Percentiles rank a stretch among this genome's conserved stretches.
phyloP scores from a whole-genome alignment of 2,797 vertebrate species.

The Enteromius unitaeniatus region DNA sequence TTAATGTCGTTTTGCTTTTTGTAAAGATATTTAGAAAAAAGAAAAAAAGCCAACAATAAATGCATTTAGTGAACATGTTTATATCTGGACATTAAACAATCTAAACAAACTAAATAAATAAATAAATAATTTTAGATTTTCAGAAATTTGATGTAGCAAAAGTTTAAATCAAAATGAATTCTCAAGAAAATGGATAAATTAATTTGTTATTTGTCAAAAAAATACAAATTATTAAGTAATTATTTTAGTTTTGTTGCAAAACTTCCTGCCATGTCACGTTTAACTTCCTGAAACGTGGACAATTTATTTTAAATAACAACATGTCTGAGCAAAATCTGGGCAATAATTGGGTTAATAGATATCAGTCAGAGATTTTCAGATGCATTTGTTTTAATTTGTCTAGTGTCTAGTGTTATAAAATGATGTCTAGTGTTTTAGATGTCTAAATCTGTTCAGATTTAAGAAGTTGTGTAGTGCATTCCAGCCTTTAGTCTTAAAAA shows the following conservation, averaged over 20 bases:
- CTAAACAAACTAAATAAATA: too few species aligned
- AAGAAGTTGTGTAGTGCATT: too few species aligned
- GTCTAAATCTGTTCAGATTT: too few species aligned
- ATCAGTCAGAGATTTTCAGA: too few species aligned
- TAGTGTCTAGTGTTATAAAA: too few species aligned
- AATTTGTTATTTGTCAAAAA: neutral
- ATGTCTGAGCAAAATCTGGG: neutral
- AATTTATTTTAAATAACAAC: neutral
- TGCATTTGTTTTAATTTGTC: too few species aligned
- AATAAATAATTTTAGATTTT: too few species aligned
- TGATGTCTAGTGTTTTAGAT: too few species aligned
- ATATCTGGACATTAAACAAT: too few species aligned
- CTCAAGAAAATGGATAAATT: neutral
- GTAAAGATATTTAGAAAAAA: neutral
- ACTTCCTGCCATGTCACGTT: neutral
- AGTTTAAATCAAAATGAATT: neutral
- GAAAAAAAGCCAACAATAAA: too few species aligned
- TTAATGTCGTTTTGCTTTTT: neutral
- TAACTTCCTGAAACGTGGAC: neutral
- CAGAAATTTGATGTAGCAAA: neutral
- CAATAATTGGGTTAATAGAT: neutral
- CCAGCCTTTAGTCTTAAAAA: neutral
- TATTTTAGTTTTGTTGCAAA: neutral
- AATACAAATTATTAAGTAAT: neutral
- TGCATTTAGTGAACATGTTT: too few species aligned